A percentile compares a stretch with the other conserved stretches of the same genome.
Conservation (phyloP, 2,888 invertebrate species). For the Cyaniris semiargus region DNA sequence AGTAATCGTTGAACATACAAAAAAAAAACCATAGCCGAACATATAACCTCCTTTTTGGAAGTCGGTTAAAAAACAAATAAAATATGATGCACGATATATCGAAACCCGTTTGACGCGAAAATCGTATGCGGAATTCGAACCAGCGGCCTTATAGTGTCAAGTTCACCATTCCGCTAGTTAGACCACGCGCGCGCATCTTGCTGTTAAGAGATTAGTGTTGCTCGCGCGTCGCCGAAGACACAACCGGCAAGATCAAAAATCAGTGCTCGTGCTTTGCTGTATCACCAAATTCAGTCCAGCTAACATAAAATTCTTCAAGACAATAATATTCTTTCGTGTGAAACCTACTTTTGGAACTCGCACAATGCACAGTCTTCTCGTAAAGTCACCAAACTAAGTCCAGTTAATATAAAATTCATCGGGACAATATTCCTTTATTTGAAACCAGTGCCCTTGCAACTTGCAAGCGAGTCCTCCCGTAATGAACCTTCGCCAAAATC, state of each 20-base stretch:
- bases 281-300: background rate
- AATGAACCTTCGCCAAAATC: background rate
- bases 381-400: background rate
- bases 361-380: too few relatives aligned
- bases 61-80: background rate
- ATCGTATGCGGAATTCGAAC: conserved; percentile 6
- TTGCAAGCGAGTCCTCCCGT: background rate
- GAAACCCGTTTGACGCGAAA: conserved; percentile 1
- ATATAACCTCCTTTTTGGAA: too few relatives aligned
- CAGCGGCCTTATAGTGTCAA: conserved; percentile 8
- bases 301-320: too few relatives aligned
- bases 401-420: background rate
- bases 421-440: background rate
- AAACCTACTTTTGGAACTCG: too few relatives aligned
- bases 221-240: background rate
- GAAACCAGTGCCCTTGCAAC: background rate
- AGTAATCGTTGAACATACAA: too few relatives aligned
- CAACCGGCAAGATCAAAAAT: background rate
- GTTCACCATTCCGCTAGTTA: conserved; percentile 8
- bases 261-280: background rate
- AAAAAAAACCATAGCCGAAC: too few relatives aligned
- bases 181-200: conserved; percentile 13
- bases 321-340: too few relatives aligned
- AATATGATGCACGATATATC: background rate
- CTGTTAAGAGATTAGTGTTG: conserved; percentile 14